Percentiles rank a stretch among this genome's conserved stretches.
Conservation (phyloP, 2,888 invertebrate genomes). For the Lochmaea crataegi region DNA sequence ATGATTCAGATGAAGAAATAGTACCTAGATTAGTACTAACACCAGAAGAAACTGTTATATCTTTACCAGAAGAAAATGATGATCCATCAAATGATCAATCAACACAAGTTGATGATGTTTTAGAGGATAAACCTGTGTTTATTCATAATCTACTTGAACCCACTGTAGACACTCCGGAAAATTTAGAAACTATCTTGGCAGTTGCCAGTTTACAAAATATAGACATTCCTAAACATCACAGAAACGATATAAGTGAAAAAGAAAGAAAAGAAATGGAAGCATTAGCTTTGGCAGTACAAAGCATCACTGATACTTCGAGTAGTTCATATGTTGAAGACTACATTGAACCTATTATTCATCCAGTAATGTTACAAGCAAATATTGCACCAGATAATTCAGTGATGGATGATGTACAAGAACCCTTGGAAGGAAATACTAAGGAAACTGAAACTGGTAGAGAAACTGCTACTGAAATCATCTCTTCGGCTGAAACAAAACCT, state of each 20-base stretch:
- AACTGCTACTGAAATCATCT: too few species aligned
- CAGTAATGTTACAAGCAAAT: background rate
- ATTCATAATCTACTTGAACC: slow-evolving; percentile 21
- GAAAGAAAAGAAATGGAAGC: slow-evolving; percentile 52
- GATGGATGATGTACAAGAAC: background rate
- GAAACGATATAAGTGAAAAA: slow-evolving; percentile 45
- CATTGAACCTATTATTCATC: slow-evolving; percentile 15
- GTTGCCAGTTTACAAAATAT: slow-evolving; percentile 50
- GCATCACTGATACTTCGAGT: slow-evolving; percentile 46
- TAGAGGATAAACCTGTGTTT: slow-evolving; percentile 30
- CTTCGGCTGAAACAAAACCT: background rate
- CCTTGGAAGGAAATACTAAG: background rate
- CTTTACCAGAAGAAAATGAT: slow-evolving; percentile 29
- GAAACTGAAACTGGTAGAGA: background rate
- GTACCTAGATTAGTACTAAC: slow-evolving; percentile 41
- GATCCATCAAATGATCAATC: slow-evolving; percentile 11
- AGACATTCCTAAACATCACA: slow-evolving; percentile 35
- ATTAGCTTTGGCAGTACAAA: slow-evolving; percentile 50
- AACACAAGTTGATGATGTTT: slow-evolving; percentile 41
- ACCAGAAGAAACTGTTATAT: slow-evolving; percentile 28
- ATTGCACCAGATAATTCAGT: background rate
- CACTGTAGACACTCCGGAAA: slow-evolving; percentile 42
- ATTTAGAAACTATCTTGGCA: slow-evolving; percentile 49
- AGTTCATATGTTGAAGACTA: slow-evolving; percentile 33
- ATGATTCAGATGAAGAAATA: slow-evolving; percentile 39